Evolutionary conservation across 2,113 vertebrate genomes (phyloP).

Genomic region (sheep (Ovis aries)): DNA sequence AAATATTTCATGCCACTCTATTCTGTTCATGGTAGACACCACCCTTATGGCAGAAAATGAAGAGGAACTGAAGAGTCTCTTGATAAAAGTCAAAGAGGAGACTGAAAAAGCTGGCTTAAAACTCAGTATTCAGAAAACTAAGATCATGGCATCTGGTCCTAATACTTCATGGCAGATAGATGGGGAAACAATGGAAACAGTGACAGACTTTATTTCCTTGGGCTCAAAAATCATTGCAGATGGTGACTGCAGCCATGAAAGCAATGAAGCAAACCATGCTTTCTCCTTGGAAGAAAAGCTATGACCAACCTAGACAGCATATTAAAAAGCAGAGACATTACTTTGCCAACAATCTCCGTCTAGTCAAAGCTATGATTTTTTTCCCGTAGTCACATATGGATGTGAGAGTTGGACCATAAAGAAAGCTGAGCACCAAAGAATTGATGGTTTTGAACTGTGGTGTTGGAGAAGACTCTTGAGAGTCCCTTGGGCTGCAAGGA

Average conservation of each 20-base stretch:
- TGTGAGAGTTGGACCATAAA: too few relatives aligned
- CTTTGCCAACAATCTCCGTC: too few relatives aligned
- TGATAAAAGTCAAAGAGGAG: not conserved
- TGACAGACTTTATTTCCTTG: not conserved
- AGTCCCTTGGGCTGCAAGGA: too few relatives aligned
- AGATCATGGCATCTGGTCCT: not conserved
- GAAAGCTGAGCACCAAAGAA: too few relatives aligned
- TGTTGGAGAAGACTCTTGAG: too few relatives aligned
- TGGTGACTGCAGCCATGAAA: not conserved
- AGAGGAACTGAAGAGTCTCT: not conserved
- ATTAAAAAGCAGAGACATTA: too few relatives aligned
- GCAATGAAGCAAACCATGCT: not conserved
- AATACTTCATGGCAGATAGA: not conserved
- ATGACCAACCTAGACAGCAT: not conserved
- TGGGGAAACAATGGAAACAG: not conserved
- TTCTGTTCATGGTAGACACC: not conserved
- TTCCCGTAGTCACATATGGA: too few relatives aligned
- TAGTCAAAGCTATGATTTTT: too few relatives aligned
- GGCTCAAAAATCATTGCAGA: not conserved
- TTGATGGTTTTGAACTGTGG: too few relatives aligned
- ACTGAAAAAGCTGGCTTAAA: not conserved
- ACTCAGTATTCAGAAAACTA: not conserved
- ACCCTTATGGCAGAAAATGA: not conserved
- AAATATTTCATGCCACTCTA: not conserved
- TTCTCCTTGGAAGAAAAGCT: not conserved